phyloP scores from a whole-genome alignment of 2,888 invertebrate genomes.

The Tetanocera ferruginea region DNA sequence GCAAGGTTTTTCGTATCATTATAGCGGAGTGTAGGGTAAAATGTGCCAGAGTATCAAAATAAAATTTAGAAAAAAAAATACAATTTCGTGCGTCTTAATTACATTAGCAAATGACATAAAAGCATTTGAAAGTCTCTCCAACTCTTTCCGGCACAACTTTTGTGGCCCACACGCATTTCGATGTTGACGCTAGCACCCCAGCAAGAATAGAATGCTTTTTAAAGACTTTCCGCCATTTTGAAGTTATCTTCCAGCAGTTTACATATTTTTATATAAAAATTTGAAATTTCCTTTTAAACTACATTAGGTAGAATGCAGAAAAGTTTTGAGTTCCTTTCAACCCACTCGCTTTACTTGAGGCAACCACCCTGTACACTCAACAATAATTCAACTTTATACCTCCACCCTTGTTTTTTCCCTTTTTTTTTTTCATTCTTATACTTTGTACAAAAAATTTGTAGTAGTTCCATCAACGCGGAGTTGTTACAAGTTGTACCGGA shows the following conservation, averaged over 20 bases:
- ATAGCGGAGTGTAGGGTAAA: not conserved
- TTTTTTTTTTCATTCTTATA: not conserved
- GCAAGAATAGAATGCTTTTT: not conserved
- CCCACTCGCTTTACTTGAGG: not conserved
- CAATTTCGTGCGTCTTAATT: conserved; percentile 30
- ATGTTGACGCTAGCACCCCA: not conserved
- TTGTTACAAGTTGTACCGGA: conserved; percentile 35
- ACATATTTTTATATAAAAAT: conserved; percentile 30
- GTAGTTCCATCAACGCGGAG: not conserved
- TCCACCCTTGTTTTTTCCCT: not conserved
- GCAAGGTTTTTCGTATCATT: conserved; percentile 21
- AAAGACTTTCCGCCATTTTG: not conserved
- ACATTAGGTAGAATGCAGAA: not conserved
- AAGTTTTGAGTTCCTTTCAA: not conserved
- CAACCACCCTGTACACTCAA: not conserved
- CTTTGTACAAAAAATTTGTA: not conserved
- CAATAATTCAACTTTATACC: not conserved
- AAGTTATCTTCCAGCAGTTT: conserved; percentile 17
- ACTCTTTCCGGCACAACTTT: not conserved
- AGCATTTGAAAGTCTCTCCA: not conserved
- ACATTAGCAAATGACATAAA: conserved; percentile 34
- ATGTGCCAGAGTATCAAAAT: not conserved
- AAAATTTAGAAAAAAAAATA: not conserved
- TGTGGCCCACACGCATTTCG: not conserved
- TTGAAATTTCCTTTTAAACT: conserved; percentile 30